Evolutionary conservation across 2,888 invertebrate genomes (phyloP), one percentile per base, ranked within the genome.

Genomic region (Xestoiulus laeticollis): DNA sequence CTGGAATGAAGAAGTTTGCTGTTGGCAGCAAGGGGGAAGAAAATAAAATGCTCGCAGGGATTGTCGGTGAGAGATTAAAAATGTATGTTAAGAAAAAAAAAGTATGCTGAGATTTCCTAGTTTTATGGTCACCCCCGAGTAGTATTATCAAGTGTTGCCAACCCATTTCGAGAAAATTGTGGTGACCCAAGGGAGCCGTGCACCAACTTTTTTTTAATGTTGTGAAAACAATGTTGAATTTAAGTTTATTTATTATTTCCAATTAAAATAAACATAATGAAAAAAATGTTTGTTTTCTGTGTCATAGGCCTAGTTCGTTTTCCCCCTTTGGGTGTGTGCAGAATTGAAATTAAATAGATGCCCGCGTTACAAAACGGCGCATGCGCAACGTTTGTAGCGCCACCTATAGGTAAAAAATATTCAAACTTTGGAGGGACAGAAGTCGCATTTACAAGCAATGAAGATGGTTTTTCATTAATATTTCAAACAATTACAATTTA

Each of bases 181-280:
- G 59, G 59, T n/a, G 59, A 59, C 59, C 59, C 59, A n/a, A n/a
- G 19, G 59, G 59, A 59, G 59, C n/a, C n/a, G n/a, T 59, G n/a
- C n/a, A n/a, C 19, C 5, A 59, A 59, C 59, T n/a, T 59, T 59
- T 59, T n/a, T 38, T 38, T n/a, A 59, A 59, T 19, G 14, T 59
- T n/a, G 59, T 59, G 19, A 59, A 59, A 59, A 59, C 59, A 59
- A 59, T n/a, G 14, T 16, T 6, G 59, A 59, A n/a, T n/a, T n/a
- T 19, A 59, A n/a, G n/a, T 59, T 59, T 59, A 19, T 59, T 59
- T 59, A 6, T 59, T 59, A 19, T 19, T 59, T 59, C n/a, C 59
- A 59, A 59, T 59, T 59, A 59, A 59, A 59, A 59, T 19, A 59
- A 48, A 48, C 48, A 19, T 10, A 48, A 0, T n/a, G 4, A 59